Evolutionary conservation across 1,140 invertebrate genomes (phyloP), one percentile per base, ranked within the genome.

Genomic region (Bombus polaris): DNA sequence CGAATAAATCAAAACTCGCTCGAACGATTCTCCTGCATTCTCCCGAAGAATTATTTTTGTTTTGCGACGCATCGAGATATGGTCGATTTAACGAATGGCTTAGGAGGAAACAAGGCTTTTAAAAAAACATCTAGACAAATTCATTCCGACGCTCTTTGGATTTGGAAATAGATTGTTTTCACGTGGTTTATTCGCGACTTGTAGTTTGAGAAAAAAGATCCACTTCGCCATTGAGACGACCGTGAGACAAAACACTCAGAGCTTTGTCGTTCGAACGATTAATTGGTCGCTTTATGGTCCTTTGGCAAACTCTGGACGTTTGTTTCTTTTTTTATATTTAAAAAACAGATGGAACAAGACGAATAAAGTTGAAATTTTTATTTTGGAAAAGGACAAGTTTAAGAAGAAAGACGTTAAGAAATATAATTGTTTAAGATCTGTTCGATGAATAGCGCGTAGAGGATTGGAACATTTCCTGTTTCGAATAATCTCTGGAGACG

Each of bases 251-350:
- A 53, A 53, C 47, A 53, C 47, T 5, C 18, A 2, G 6, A 22
- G 18, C 47, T 18, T 53, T 53, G 18, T 53, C 47, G 47, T 53
- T 53, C 47, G 47, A 53, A 53, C 47, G 85, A 90, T 88, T 80
- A 70, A 85, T 86, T 70, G 47, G 1, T 53, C 47, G 18, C 18
- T 53, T 53, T 53, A 53, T 53, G 18, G 47, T 53, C 18, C 47
- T 53, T 53, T 53, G 18, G 18, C 18, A 53, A 53, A 53, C 47
- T 53, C 47, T 22, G 47, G 18, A 22, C 47, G 18, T 53, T 22
- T 53, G 13, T 6, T 53, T 53, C 2, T 53, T 18, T 8, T 53
- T 47, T 22, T 53, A 22, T 22, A 18, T 53, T 22, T 53, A 5
- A 5, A 47, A 47, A 53, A 12, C 3, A 3, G 3, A n/a, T 13